Conservation (phyloP, 2,113 vertebrate species). For the Grantiella picta region DNA sequence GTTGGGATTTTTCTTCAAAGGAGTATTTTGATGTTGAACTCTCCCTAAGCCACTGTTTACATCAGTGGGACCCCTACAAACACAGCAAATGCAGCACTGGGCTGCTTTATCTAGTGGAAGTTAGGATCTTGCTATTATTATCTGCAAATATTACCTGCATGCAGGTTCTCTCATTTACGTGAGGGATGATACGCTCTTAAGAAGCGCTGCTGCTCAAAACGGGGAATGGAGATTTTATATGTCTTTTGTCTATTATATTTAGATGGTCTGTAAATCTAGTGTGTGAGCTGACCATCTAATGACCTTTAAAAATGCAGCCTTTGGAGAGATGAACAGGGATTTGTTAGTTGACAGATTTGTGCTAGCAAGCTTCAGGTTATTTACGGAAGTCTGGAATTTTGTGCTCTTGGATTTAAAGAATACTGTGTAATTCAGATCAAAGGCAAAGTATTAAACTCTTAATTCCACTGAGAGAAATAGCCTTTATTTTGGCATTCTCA, state of each 20-base stretch:
- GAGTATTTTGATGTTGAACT: background rate
- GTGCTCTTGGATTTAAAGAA: slow-evolving; percentile 46
- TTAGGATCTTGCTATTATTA: background rate
- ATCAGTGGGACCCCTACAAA: background rate
- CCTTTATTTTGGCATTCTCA: slow-evolving; percentile 3
- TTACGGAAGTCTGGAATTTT: slow-evolving; percentile 52
- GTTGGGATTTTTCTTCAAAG: rapidly evolving
- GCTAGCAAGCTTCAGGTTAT: slow-evolving; percentile 43
- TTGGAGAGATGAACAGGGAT: slow-evolving; percentile 50
- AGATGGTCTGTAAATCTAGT: background rate
- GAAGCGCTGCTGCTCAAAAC: background rate
- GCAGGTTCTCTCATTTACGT: background rate
- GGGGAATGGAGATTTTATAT: background rate
- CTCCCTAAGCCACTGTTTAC: background rate
- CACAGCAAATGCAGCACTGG: background rate
- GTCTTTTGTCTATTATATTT: background rate
- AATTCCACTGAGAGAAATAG: slow-evolving; percentile 5
- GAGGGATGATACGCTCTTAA: background rate
- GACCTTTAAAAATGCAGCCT: slow-evolving; percentile 52
- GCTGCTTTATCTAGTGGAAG: background rate
- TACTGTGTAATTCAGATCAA: slow-evolving; percentile 47
- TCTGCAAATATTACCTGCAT: background rate
- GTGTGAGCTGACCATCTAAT: slow-evolving; percentile 43
- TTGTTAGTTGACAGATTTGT: slow-evolving; percentile 51
- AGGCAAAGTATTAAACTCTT: slow-evolving; percentile 50